A percentile compares a stretch with the other conserved stretches of the same genome.
phyloP scores from a whole-genome alignment of 2,888 invertebrate genomes.

The Drosophila subsilvestris region DNA sequence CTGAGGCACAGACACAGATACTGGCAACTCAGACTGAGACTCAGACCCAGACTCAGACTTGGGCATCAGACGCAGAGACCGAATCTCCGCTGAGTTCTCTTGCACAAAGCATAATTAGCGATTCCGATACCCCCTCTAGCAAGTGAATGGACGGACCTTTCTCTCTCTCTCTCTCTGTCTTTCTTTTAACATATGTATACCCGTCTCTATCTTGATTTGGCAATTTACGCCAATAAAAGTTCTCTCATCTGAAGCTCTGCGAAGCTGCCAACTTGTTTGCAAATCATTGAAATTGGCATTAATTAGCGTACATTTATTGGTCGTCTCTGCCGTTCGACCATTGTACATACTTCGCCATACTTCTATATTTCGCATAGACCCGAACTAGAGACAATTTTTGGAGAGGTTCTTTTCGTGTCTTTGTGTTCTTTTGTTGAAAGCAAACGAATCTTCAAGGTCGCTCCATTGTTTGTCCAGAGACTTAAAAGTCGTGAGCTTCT shows the following conservation, averaged over 20 bases:
- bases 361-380: constrained; percentile 1
- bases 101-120: constrained; percentile 78
- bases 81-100: constrained; percentile 40
- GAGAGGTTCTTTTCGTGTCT: constrained; percentile 28
- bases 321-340: constrained; percentile 28
- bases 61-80: not conserved
- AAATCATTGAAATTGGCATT: constrained; percentile 73
- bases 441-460: constrained; percentile 72
- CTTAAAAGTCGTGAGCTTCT: constrained; percentile 70
- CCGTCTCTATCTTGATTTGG: constrained; percentile 26
- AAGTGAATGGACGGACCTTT: constrained; percentile 12
- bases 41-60: constrained; percentile 7
- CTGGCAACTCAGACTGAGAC: constrained; percentile 27
- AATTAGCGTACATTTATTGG: constrained; percentile 78
- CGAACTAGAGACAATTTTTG: constrained; percentile 28
- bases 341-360: constrained; percentile 8
- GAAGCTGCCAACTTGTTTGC: constrained; percentile 38
- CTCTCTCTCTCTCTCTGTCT: not conserved
- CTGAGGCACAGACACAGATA: constrained; percentile 46
- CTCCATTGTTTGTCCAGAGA: constrained; percentile 50
- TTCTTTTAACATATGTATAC: not conserved
- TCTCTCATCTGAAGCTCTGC: constrained; percentile 25
- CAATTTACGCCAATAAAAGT: constrained; percentile 75
- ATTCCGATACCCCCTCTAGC: constrained; percentile 43
- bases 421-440: constrained; percentile 37